A percentile compares a stretch with the other conserved stretches of the same genome.
phyloP scores from a whole-genome alignment of 2,113 vertebrate species.

The Brachyhypopomus occidentalis region DNA sequence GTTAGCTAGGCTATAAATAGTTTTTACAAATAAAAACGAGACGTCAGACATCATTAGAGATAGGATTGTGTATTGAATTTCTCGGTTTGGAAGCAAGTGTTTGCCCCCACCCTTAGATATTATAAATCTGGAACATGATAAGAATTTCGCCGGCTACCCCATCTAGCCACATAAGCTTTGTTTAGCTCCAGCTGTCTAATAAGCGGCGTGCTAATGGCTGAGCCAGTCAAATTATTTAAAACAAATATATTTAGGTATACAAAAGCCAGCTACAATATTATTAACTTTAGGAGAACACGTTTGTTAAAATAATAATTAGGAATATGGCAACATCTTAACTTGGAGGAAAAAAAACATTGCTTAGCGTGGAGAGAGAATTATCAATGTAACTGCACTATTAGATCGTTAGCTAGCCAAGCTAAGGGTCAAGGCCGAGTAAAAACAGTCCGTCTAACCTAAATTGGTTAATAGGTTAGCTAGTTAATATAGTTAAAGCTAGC shows the following conservation, averaged over 20 bases:
- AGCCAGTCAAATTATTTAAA: background rate
- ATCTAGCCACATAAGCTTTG: too few relatives aligned
- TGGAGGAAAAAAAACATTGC: background rate
- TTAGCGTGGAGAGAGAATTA: background rate
- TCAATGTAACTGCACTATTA: background rate
- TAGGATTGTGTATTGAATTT: background rate
- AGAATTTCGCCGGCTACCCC: too few relatives aligned
- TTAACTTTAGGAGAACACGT: too few relatives aligned
- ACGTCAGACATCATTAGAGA: background rate
- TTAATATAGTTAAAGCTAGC: background rate
- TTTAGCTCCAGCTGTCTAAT: background rate
- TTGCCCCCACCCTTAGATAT: background rate
- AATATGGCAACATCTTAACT: too few relatives aligned
- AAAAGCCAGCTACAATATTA: too few relatives aligned
- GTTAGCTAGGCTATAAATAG: background rate
- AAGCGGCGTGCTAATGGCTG: background rate
- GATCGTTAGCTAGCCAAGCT: background rate
- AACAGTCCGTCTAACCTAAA: too few relatives aligned
- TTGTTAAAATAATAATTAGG: too few relatives aligned
- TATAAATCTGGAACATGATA: too few relatives aligned
- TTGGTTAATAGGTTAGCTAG: too few relatives aligned
- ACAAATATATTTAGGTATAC: too few relatives aligned
- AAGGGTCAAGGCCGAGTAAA: conserved; percentile 49
- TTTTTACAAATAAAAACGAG: background rate
- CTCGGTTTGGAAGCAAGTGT: background rate